These are phyloP conservation scores for Gastracanthus pulcherrimus DNA, from an alignment of 2,888 invertebrate species.

Conservation along the genomic window DNA sequence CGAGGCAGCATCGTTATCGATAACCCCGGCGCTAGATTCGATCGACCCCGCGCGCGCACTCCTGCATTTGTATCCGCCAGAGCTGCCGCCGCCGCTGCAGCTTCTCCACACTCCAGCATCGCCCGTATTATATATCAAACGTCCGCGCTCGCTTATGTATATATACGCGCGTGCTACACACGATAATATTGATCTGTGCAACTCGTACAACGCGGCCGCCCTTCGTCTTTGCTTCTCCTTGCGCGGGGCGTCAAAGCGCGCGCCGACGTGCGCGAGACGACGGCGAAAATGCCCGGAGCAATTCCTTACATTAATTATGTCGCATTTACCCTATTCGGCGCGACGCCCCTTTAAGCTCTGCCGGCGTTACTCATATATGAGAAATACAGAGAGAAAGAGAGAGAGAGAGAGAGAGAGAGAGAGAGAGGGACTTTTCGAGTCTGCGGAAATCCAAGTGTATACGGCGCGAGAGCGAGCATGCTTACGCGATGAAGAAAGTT, in stretches of 20 bases:
- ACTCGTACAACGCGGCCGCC: too few species aligned
- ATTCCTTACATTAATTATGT: constrained; percentile 67
- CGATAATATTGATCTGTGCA: too few species aligned
- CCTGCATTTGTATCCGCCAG: not conserved
- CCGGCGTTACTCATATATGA: not conserved
- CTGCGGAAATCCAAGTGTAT: constrained; percentile 4
- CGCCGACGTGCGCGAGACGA: not conserved
- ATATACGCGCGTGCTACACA: too few species aligned
- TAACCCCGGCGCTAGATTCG: not conserved
- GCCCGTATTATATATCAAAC: not conserved
- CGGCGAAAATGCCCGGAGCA: constrained; percentile 45
- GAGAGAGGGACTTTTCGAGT: constrained; percentile 23
- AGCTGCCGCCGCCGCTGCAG: too few species aligned
- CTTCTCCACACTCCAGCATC: not conserved
- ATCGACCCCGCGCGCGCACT: too few species aligned
- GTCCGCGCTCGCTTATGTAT: too few species aligned
- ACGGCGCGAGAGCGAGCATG: not conserved
- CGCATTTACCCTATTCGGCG: constrained; percentile 60
- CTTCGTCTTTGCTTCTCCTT: too few species aligned
- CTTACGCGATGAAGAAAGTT: constrained; percentile 46
- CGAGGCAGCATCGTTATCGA: not conserved
- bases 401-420: not conserved
- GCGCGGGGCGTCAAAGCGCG: not conserved
- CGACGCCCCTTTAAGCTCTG: constrained; percentile 36
- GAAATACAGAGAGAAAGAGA: not conserved